These are phyloP conservation scores for Lophius americanus DNA, from an alignment of 2,797 vertebrate species.

Conservation along the genomic window DNA sequence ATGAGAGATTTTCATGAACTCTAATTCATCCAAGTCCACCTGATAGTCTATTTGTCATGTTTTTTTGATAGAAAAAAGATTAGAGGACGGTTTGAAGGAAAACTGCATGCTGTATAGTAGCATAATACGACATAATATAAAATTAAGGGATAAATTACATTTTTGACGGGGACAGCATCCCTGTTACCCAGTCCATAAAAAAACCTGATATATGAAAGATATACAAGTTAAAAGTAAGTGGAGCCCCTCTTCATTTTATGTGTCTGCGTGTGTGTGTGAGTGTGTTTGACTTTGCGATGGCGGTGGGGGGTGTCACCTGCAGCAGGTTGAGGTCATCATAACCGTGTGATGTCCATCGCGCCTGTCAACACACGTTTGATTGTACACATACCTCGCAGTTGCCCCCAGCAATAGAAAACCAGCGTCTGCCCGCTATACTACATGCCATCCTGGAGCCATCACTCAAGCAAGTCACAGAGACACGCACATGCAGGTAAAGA, in stretches of 20 bases:
- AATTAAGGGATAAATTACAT: too few relatives aligned
- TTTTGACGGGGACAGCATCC: too few relatives aligned
- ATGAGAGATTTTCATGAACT: too few relatives aligned
- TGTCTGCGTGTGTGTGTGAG: conserved; percentile 11
- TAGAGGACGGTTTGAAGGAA: too few relatives aligned
- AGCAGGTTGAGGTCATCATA: conserved; percentile 71
- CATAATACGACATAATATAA: too few relatives aligned
- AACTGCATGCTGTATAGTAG: too few relatives aligned
- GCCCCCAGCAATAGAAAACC: conserved; percentile 70
- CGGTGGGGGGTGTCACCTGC: conserved; percentile 51
- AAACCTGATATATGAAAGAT: too few relatives aligned
- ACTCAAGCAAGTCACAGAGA: conserved; percentile 67
- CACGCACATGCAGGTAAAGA: conserved; percentile 50
- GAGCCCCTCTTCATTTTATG: conserved; percentile 1
- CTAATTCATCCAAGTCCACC: too few relatives aligned
- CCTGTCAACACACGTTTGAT: conserved; percentile 83
- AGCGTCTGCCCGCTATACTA: conserved; percentile 57
- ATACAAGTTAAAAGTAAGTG: conserved; percentile 12
- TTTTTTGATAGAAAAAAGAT: too few relatives aligned
- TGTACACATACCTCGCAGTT: conserved; percentile 77
- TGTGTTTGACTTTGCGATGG: neutral
- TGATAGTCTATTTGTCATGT: too few relatives aligned
- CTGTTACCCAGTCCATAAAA: too few relatives aligned
- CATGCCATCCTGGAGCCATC: conserved; percentile 69
- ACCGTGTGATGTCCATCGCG: conserved; percentile 73